Conservation (phyloP, 2,797 vertebrate genomes). For the Hippopotamyrus pictus region DNA sequence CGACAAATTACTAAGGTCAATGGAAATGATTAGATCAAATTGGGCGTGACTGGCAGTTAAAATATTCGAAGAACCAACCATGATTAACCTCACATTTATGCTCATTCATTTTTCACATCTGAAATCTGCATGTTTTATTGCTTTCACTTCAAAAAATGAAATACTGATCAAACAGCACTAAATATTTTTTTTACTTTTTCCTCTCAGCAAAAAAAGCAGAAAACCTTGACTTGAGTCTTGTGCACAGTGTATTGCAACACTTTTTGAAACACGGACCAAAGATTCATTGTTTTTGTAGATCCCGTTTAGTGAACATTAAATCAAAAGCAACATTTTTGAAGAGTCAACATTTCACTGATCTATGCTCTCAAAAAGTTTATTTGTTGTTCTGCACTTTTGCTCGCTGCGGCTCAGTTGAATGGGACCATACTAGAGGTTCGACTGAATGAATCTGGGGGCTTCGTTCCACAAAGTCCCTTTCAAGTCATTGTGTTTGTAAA, state of each 20-base stretch:
- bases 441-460: slow-evolving; percentile 49
- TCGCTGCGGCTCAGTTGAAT: slow-evolving; percentile 46
- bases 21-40: neutral
- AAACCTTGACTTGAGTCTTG: neutral
- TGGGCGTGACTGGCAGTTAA: neutral
- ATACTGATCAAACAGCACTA: neutral
- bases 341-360: slow-evolving; percentile 44
- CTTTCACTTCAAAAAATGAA: neutral
- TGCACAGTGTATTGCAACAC: neutral
- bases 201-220: neutral
- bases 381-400: slow-evolving; percentile 58
- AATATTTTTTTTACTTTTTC: neutral
- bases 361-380: slow-evolving; percentile 52
- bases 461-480: slow-evolving; percentile 56
- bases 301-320: neutral
- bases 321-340: slow-evolving; percentile 48
- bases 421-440: slow-evolving; percentile 32
- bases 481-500: neutral
- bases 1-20: neutral
- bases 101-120: neutral
- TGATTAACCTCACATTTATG: neutral
- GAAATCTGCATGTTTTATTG: neutral
- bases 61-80: neutral
- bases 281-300: neutral
- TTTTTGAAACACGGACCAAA: neutral